phyloP scores from a whole-genome alignment of 2,888 invertebrate species.

The Sesia bembeciformis region DNA sequence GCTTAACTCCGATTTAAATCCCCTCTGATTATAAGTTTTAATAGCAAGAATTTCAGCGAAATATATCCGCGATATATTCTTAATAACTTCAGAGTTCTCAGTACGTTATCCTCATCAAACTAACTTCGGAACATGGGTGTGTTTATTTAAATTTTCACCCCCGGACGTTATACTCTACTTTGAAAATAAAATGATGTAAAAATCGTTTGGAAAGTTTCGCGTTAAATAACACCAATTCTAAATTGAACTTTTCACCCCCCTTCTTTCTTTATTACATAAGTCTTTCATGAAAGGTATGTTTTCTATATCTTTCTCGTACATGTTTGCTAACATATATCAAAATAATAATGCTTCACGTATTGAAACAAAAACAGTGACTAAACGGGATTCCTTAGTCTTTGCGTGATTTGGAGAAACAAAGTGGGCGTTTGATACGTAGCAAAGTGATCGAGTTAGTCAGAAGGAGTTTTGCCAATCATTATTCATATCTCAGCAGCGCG shows the following conservation, averaged over 20 bases:
- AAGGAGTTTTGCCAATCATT: conserved; percentile 52
- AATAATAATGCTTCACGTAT: too few relatives aligned
- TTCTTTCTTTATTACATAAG: too few relatives aligned
- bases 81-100: not conserved
- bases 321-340: too few relatives aligned
- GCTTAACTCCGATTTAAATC: too few relatives aligned
- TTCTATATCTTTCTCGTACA: too few relatives aligned
- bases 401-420: conserved; percentile 18
- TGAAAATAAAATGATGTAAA: too few relatives aligned
- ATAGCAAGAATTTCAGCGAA: not conserved
- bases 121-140: not conserved
- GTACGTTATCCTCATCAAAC: not conserved
- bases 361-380: too few relatives aligned
- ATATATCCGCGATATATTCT: not conserved
- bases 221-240: too few relatives aligned
- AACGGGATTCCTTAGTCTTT: not conserved
- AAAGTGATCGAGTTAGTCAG: conserved; percentile 30
- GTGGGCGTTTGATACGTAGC: conserved; percentile 23
- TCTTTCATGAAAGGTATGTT: too few relatives aligned
- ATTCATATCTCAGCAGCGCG: conserved; percentile 36
- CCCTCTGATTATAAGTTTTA: not conserved
- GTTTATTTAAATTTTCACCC: not conserved
- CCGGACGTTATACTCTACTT: not conserved
- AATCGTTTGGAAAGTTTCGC: too few relatives aligned
- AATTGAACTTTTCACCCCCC: too few relatives aligned